Percentiles rank a stretch among this genome's conserved stretches.
Conservation (phyloP, 2,797 vertebrate genomes). For the Tadarida brasiliensis region DNA sequence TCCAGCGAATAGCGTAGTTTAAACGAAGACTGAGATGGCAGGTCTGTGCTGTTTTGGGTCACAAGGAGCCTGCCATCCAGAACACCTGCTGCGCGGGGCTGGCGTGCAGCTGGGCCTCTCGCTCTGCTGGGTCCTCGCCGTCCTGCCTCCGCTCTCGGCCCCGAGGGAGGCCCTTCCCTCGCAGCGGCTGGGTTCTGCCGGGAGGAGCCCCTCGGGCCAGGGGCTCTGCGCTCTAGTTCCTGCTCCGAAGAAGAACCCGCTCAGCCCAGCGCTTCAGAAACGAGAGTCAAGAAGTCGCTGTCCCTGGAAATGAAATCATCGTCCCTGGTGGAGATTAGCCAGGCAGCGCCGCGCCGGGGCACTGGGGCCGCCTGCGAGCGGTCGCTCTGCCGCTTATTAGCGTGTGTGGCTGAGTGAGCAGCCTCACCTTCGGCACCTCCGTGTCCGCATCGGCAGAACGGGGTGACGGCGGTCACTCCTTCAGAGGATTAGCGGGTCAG, state of each 20-base stretch:
- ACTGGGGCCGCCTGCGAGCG: background rate
- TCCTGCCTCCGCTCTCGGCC: background rate
- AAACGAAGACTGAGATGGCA: background rate
- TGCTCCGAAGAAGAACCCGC: background rate
- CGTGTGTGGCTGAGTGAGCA: fast-evolving
- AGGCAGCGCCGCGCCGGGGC: too few relatives aligned
- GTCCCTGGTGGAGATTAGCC: background rate
- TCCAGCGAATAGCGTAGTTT: background rate
- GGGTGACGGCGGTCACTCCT: fast-evolving
- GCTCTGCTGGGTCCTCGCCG: fast-evolving
- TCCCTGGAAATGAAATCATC: background rate
- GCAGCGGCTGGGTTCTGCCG: too few relatives aligned
- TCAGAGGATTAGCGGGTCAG: background rate
- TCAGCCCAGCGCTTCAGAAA: background rate
- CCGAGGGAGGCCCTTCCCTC: background rate
- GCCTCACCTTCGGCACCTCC: background rate
- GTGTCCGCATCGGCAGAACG: fast-evolving
- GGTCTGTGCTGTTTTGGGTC: fast-evolving
- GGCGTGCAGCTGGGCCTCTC: background rate
- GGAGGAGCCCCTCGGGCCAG: fast-evolving
- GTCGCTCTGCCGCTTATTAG: background rate
- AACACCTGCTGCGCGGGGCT: background rate
- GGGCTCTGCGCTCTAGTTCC: background rate
- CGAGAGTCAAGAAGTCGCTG: background rate
- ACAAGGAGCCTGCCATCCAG: fast-evolving